Percentiles rank a stretch among this genome's conserved stretches.
phyloP scores from a whole-genome alignment of 37 sponge, comb jelly and placozoan species.

The Theonella swinhoei region DNA sequence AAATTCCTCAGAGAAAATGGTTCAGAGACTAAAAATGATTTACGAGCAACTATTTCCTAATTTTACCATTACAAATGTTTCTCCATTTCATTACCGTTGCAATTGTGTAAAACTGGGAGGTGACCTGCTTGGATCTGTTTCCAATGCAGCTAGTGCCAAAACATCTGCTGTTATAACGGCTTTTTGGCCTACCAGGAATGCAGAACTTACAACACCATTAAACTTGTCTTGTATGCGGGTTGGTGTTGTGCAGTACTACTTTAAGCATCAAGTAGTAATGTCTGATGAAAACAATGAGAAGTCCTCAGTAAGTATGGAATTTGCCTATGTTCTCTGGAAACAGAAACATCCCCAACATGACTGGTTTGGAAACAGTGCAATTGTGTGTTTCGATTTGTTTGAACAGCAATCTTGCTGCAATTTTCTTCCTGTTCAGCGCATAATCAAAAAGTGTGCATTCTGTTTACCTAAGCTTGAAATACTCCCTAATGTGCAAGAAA shows the following conservation, averaged over 20 bases:
- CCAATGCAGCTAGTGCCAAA: neutral
- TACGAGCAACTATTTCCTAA: constrained; percentile 34
- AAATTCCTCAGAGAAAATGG: no score
- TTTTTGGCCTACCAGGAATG: constrained; percentile 27
- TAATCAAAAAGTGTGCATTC: constrained; percentile 31
- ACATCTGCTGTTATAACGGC: constrained; percentile 39
- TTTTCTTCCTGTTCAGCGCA: constrained; percentile 52
- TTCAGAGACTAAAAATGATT: neutral
- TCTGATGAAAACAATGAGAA: neutral
- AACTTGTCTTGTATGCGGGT: neutral
- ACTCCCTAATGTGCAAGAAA: neutral
- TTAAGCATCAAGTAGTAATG: constrained; percentile 11
- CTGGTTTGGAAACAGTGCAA: constrained; percentile 38
- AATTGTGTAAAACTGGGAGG: constrained; percentile 6
- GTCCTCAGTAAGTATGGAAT: neutral
- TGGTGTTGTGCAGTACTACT: constrained; percentile 37
- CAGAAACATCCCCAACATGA: constrained; percentile 7
- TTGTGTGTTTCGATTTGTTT: neutral
- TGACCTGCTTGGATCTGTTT: constrained; percentile 42
- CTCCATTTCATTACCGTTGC: constrained; percentile 11
- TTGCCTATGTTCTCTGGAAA: constrained; percentile 49
- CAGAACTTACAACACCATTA: neutral
- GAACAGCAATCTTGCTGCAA: constrained; percentile 1
- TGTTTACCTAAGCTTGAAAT: neutral
- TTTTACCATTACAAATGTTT: neutral